These are phyloP conservation scores for Amblyopsis rosae DNA, from an alignment of 2,113 vertebrate species.

Conservation along the genomic window DNA sequence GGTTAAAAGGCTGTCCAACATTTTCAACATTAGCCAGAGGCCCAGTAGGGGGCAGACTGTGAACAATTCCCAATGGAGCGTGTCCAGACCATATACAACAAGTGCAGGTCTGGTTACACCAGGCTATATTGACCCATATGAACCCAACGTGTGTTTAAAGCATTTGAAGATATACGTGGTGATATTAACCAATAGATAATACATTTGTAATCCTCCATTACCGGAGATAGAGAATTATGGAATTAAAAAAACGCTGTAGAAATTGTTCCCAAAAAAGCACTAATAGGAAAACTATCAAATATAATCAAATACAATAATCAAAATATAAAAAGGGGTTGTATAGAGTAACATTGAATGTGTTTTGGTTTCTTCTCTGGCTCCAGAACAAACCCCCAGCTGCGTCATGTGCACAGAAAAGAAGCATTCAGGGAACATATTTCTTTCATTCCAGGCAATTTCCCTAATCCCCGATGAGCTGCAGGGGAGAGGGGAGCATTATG, in stretches of 20 bases:
- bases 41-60: no score
- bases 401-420: slow-evolving; percentile 73
- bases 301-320: no score
- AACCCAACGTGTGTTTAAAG: slow-evolving; percentile 51
- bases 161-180: slow-evolving; percentile 22
- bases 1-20: no score
- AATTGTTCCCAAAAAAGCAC: slow-evolving; percentile 7
- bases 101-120: no score
- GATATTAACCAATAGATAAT: slow-evolving; percentile 20
- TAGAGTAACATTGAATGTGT: background rate
- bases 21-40: no score
- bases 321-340: background rate
- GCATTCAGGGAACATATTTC: slow-evolving; percentile 81
- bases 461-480: slow-evolving; percentile 80
- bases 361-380: slow-evolving; percentile 9
- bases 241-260: slow-evolving; percentile 12
- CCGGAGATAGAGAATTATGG: no score
- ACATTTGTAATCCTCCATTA: slow-evolving; percentile 16
- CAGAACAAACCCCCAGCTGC: slow-evolving; percentile 72
- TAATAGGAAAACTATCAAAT: no score
- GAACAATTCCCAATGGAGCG: no score
- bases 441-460: slow-evolving; percentile 81
- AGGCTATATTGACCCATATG: slow-evolving; percentile 13
- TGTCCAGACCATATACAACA: no score
- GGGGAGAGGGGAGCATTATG: slow-evolving; percentile 74